A percentile compares a stretch with the other conserved stretches of the same genome.
Conservation (phyloP, 2,888 invertebrate species). For the Pogonocherus hispidulus region DNA sequence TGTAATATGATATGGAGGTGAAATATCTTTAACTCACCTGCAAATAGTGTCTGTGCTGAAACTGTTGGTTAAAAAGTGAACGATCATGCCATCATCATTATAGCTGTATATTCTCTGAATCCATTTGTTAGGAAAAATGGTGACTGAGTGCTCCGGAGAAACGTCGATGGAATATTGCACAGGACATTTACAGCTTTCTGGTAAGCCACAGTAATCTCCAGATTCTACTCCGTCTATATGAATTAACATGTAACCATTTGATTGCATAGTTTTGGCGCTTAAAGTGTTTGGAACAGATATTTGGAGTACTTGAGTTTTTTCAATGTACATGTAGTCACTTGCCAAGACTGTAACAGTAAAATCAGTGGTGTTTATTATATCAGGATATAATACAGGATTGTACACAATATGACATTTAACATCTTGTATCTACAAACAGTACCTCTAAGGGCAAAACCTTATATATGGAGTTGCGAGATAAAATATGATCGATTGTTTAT, state of each 20-base stretch:
- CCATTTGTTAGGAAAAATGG: slow-evolving; percentile 54
- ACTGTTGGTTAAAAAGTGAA: slow-evolving; percentile 62
- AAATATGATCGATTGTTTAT: too few species aligned
- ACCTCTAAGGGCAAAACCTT: too few species aligned
- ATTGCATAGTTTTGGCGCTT: slow-evolving; percentile 52
- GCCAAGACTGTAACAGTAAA: slow-evolving; percentile 56
- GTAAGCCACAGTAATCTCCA: slow-evolving; percentile 58
- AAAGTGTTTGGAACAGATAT: slow-evolving; percentile 56
- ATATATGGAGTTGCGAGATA: too few species aligned
- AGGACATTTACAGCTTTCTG: slow-evolving; percentile 59
- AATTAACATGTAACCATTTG: slow-evolving; percentile 56
- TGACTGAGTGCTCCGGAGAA: slow-evolving; percentile 57
- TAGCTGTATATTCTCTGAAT: slow-evolving; percentile 62
- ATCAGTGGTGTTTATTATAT: background rate
- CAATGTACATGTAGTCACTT: slow-evolving; percentile 62
- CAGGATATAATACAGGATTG: too few species aligned
- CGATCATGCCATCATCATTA: slow-evolving; percentile 54
- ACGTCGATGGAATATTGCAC: slow-evolving; percentile 61
- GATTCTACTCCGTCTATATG: slow-evolving; percentile 57
- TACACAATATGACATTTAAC: too few species aligned
- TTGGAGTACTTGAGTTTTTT: slow-evolving; percentile 60
- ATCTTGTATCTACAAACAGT: too few species aligned
- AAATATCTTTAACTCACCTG: too few species aligned
- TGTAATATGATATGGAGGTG: too few species aligned
- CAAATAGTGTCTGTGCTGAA: slow-evolving; percentile 59